Base-by-base conservation (phyloP, 2,797 vertebrate genomes). In the Eulemur mongoz region DNA sequence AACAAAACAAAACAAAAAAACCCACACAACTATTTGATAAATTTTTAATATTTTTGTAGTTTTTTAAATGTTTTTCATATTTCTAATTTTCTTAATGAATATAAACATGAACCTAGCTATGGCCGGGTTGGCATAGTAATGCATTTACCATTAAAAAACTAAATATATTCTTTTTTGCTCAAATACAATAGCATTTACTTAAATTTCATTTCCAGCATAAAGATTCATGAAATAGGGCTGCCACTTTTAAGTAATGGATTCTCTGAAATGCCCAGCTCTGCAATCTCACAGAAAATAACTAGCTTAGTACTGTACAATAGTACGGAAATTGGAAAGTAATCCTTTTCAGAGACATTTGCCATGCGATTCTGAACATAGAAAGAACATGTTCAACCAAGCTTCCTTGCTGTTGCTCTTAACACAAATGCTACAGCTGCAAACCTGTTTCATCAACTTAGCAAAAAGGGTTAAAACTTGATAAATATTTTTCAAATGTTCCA, bases 391-490 rank as follows among this genome's bases (percentile, higher is more conserved):
- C 78, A 84, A 86, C 78, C 87, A 79, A 57, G 40, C 8, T 87
- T 45, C 90, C 45, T 80, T 79, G 35, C 0, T 15, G 93, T 81
- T 81, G 83, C 85, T 73, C 86, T 38, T 83, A 87, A 96, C 83
- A 93, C 72, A 67, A 89, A 0, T 32, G 57, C 45, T 14, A 14
- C 0, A 0, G 63, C 89, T 95, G 0, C 0, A 82, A 94, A 65
- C 72, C 40, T 48, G n/a, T 0, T 83, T 95, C 73, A 78, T 11
- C 4, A 0, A 70, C 94, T 97, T 95, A 79, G 45, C 78, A 32
- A 98, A 98, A 98, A 97, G 98, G 97, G 98, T 98, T 98, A 98
- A 98, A 98, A 97, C 94, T 96, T 97, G 96, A 96, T 97, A 98
- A 98, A 98, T 97, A 98, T 98, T 97, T 97, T 98, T 97, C 97